Percentiles rank a stretch among this genome's conserved stretches.
phyloP scores from a whole-genome alignment of 2,888 invertebrate genomes.

The Apoderus coryli region DNA sequence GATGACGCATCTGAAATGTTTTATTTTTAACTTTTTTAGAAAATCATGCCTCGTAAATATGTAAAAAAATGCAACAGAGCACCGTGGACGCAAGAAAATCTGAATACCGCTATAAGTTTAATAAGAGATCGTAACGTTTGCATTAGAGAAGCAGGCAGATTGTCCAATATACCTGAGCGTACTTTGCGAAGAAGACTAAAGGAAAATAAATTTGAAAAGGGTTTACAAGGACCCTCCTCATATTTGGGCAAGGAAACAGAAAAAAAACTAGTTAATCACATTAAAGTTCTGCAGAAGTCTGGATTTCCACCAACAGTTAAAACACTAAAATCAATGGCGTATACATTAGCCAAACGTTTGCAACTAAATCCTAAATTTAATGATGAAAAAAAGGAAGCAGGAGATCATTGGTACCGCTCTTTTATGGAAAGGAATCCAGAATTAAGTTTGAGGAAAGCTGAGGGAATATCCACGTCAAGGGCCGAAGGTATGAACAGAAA shows the following conservation, averaged over 20 bases:
- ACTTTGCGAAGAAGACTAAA: too few relatives aligned
- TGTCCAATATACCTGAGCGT: not conserved
- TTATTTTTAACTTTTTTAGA: constrained; percentile 2
- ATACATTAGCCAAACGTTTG: too few relatives aligned
- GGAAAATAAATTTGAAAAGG: constrained; percentile 5
- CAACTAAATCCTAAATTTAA: too few relatives aligned
- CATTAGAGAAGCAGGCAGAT: constrained; percentile 2
- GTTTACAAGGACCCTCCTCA: constrained; percentile 6
- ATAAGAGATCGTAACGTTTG: not conserved
- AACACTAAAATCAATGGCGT: constrained; percentile 4
- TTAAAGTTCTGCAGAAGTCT: constrained; percentile 6
- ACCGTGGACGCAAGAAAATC: constrained; percentile 1
- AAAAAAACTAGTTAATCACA: constrained; percentile 2
- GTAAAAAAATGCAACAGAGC: constrained; percentile 2
- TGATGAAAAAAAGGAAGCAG: constrained; percentile 7
- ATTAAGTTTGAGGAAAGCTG: not conserved
- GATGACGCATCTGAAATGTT: not conserved
- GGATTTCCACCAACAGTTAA: constrained; percentile 5
- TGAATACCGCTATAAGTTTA: not conserved
- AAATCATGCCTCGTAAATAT: constrained; percentile 5
- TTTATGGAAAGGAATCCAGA: constrained; percentile 6
- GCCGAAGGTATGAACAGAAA: constrained; percentile 6
- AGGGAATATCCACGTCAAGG: constrained; percentile 3
- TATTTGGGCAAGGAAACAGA: constrained; percentile 5
- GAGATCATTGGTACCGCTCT: constrained; percentile 5